Evolutionary conservation across 2,113 vertebrate species (phyloP).

Genomic region (Xenopus laevis): DNA sequence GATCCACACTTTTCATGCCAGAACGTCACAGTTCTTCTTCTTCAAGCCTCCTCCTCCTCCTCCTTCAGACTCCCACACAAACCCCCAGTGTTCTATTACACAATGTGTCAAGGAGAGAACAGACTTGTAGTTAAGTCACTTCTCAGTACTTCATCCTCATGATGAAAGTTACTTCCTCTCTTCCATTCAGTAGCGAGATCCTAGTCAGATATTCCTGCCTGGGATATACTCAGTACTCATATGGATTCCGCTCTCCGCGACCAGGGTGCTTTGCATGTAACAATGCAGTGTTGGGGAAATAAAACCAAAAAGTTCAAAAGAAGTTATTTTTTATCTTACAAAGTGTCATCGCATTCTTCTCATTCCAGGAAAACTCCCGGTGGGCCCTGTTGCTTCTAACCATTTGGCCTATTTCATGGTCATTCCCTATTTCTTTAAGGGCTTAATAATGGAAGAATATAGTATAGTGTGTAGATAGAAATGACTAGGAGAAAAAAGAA

Average conservation of each 20-base stretch:
- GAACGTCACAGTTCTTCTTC: slow-evolving; percentile 50
- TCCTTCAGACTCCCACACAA: slow-evolving; percentile 53
- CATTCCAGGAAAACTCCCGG: too few species aligned
- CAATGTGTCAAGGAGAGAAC: slow-evolving; percentile 26
- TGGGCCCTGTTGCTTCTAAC: too few species aligned
- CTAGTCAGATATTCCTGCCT: slow-evolving; percentile 11
- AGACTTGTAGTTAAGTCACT: slow-evolving; percentile 12
- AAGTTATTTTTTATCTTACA: too few species aligned
- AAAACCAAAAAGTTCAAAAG: too few species aligned
- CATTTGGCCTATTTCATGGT: too few species aligned
- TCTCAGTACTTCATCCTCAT: neutral
- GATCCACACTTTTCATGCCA: slow-evolving; percentile 65
- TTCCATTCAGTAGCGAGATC: neutral
- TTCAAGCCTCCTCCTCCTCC: slow-evolving; percentile 51
- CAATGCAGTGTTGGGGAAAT: neutral
- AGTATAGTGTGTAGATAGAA: too few species aligned
- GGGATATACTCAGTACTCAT: neutral
- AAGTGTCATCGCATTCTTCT: too few species aligned
- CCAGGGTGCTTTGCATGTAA: too few species aligned
- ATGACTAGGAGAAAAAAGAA: too few species aligned
- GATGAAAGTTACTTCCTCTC: slow-evolving; percentile 17
- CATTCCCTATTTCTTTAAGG: too few species aligned
- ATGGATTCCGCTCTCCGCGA: neutral
- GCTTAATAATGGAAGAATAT: too few species aligned
- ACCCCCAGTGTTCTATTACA: slow-evolving; percentile 35